Base-by-base conservation (phyloP, 1,140 invertebrate species). In the Lasaia peninsularis region DNA sequence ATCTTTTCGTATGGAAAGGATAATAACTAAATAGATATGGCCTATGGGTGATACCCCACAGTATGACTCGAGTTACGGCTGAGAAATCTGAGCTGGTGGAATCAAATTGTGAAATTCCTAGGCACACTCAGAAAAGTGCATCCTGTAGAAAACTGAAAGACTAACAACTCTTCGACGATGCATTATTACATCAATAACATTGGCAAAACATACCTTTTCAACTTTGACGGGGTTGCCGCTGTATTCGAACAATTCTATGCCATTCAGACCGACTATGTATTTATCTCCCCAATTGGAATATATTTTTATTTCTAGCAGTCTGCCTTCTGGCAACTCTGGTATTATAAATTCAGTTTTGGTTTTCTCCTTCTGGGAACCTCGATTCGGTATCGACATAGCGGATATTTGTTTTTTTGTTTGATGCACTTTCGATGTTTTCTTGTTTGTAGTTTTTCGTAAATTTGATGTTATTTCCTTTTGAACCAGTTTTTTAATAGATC, bases 261-360 rank as follows among this genome's bases (percentile, higher is more conserved):
- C 95, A 73, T 95, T 96, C 10, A 96, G 77, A 9, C 95, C 95
- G 50, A 96, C 92, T 70, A 94, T 94, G 86, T 94, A 92, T 66
- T 92, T 92, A 75, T 96, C 95, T n/a, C 95, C 95, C 95, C 95
- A 96, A 14, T 95, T 96, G 4, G 90, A 92, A 37, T 91, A 87
- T 63, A 96, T 94, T 74, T 94, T 92, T 21, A 96, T 87, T 55
- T 92, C 90, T 58, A 96, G 76, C 51, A 91, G 73, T 69, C 91
- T 83, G 10, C 95, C 95, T 65, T 78, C 84, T 1, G 95, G 95
- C 58, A 96, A 81, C 85, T 95, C 93, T 0, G 95, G 95, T 62
- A 96, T 95, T 11, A 83, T 62, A 68, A 88, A 86, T 62, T 87
- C 82, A 33, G 40, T 80, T 61, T 78, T 82, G 1, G 40, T 24